These are phyloP conservation scores for Empidonax alnorum DNA, from an alignment of 2,113 vertebrate species.

Conservation along the genomic window DNA sequence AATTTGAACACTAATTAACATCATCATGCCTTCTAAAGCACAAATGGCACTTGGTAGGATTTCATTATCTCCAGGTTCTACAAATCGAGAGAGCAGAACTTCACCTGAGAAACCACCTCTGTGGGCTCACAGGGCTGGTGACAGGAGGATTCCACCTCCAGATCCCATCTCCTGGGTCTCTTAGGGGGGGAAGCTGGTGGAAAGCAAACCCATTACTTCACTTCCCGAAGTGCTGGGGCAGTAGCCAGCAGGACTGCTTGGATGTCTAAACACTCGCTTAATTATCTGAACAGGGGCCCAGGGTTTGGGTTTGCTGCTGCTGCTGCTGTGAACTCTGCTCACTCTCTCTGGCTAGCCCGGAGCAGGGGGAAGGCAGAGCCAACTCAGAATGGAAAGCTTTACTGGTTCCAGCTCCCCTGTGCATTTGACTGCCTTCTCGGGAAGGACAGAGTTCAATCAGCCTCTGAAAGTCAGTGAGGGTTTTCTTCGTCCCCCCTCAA, in stretches of 20 bases:
- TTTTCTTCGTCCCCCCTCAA: neutral
- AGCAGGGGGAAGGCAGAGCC: constrained; percentile 4
- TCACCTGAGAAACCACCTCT: neutral
- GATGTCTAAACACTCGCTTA: constrained; percentile 29
- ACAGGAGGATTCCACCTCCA: neutral
- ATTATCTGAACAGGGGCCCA: constrained; percentile 42
- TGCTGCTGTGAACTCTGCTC: neutral
- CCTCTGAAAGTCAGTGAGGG: neutral
- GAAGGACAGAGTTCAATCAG: neutral
- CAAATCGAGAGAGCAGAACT: neutral
- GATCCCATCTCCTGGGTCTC: neutral
- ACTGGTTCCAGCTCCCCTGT: neutral
- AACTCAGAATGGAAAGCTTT: constrained; percentile 1
- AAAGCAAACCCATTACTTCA: constrained; percentile 22
- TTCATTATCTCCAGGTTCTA: constrained; percentile 41
- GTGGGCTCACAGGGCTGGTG: fast-evolving
- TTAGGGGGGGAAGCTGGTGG: neutral
- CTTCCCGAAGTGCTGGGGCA: neutral
- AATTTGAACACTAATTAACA: constrained; percentile 68
- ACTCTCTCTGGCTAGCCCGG: fast-evolving
- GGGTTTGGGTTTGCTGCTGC: constrained; percentile 29
- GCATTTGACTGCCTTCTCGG: neutral
- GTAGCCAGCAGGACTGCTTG: constrained; percentile 32
- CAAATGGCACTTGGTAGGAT: constrained; percentile 32
- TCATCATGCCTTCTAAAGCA: constrained; percentile 43